Evolutionary conservation across 2,113 vertebrate species (phyloP), one percentile per base, ranked within the genome.

Genomic region (Chinchilla lanigera): DNA sequence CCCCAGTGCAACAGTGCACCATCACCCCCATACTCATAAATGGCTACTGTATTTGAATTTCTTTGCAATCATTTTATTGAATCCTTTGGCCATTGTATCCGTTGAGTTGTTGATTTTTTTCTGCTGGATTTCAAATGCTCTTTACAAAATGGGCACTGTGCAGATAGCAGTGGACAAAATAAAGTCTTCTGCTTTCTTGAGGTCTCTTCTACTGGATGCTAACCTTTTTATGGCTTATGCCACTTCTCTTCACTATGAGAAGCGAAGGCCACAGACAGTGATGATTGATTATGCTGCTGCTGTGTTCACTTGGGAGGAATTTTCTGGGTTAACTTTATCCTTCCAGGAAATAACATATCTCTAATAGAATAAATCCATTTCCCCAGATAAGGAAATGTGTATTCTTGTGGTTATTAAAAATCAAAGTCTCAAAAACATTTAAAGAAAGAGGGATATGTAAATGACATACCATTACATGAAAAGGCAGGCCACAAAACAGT

Each of bases 331-430:
- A 41, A 84, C n/a, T 24, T 54, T 63, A 80, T 56, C 80, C 67
- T 56, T 88, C n/a, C 54, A 63, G 54, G 47, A 88, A 89, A 96
- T 73, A 95, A 67, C 44, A 69, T 35, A 90, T 84, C 33, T 82
- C 44, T 84, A 61, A 78, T 77, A 22, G 69, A 84, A 91, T 78
- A 92, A 80, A 78, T 89, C 38, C 50, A 73, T 90, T 83, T 90
- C 30, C 58, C 69, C 86, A 87, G 60, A 75, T 8, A 93, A 24
- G 41, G 16, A 38, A 94, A 56, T 78, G 33, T 87, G n/a, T 1
- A 63, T 20, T 63, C 61, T 41, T 78, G 44, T 19, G 67, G 35
- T 82, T 93, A 89, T 85, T 80, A 73, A 96, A 58, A 90, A 93
- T 20, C 80, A 73, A 63, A 33, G 38, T 69, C 81, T 89, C 52